Evolutionary conservation across 2,797 vertebrate species (phyloP).

Genomic region (Chelonia mydas): DNA sequence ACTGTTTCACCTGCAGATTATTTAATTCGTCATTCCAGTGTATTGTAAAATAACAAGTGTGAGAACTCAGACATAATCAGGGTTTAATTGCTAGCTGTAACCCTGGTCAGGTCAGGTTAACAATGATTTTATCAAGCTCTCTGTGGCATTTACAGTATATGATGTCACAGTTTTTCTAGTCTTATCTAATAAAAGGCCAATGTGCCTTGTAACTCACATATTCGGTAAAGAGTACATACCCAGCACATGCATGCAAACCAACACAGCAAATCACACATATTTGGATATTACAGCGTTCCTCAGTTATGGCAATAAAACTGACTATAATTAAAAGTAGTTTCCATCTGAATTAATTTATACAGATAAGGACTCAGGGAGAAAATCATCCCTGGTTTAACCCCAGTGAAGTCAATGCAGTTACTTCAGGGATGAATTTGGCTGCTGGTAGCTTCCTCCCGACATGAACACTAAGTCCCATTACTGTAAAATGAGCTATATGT

Average conservation of each 20-base stretch:
- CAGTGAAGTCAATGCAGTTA: conserved; percentile 15
- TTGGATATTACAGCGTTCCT: neutral
- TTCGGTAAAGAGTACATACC: neutral
- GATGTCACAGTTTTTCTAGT: neutral
- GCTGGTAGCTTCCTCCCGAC: neutral
- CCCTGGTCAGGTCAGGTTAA: neutral
- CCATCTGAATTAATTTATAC: conserved; percentile 41
- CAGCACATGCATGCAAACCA: neutral
- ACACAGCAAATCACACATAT: neutral
- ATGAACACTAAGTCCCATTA: neutral
- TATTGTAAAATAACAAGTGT: neutral
- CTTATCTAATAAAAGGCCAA: neutral
- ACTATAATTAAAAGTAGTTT: conserved; percentile 35
- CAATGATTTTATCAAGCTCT: neutral
- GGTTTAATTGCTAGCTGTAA: neutral
- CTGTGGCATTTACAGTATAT: neutral
- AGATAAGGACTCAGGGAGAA: conserved; percentile 18
- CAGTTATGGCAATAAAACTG: neutral
- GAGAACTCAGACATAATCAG: neutral
- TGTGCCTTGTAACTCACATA: neutral
- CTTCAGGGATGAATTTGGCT: neutral
- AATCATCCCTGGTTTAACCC: conserved; percentile 31
- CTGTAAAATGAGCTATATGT: neutral
- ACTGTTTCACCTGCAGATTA: neutral
- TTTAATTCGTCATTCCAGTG: neutral